Percentiles rank a stretch among this genome's conserved stretches.
Evolutionary conservation across 2,888 invertebrate genomes (phyloP).

Genomic region (Apocheima hispidaria): DNA sequence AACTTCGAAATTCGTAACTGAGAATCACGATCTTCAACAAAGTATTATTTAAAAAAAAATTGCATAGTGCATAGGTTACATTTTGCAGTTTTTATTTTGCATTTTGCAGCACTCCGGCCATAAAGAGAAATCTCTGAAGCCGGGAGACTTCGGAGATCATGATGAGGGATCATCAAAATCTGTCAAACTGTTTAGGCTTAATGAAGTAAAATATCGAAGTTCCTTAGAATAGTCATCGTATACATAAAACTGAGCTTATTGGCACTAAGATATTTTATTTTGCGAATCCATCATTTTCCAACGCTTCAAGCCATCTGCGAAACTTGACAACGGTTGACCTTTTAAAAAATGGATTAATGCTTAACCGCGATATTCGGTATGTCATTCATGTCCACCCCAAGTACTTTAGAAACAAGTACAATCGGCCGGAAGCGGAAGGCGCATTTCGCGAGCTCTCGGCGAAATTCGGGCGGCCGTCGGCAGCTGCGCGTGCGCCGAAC

Average conservation of each 20-base stretch:
- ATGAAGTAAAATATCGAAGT: no score
- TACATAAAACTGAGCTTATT: not conserved
- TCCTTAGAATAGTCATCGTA: no score
- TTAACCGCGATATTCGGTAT: conserved; percentile 56
- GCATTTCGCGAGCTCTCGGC: conserved; percentile 83
- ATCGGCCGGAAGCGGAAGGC: conserved; percentile 85
- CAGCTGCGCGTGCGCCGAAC: conserved; percentile 77
- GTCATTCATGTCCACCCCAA: conserved; percentile 74
- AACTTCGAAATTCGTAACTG: no score
- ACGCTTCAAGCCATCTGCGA: conserved; percentile 38
- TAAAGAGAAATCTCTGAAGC: no score
- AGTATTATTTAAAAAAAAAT: no score
- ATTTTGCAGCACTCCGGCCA: no score
- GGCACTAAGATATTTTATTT: not conserved
- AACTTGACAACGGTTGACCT: conserved; percentile 36
- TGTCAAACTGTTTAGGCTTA: no score
- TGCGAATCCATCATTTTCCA: not conserved
- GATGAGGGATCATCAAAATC: no score
- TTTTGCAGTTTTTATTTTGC: no score
- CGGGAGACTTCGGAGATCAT: no score
- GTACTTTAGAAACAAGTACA: conserved; percentile 63
- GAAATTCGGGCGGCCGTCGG: conserved; percentile 73
- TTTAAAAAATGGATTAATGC: conserved; percentile 46
- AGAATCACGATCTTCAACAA: no score
- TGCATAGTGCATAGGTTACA: no score